Conservation (phyloP, 2,113 vertebrate genomes). For the Euleptes europaea region DNA sequence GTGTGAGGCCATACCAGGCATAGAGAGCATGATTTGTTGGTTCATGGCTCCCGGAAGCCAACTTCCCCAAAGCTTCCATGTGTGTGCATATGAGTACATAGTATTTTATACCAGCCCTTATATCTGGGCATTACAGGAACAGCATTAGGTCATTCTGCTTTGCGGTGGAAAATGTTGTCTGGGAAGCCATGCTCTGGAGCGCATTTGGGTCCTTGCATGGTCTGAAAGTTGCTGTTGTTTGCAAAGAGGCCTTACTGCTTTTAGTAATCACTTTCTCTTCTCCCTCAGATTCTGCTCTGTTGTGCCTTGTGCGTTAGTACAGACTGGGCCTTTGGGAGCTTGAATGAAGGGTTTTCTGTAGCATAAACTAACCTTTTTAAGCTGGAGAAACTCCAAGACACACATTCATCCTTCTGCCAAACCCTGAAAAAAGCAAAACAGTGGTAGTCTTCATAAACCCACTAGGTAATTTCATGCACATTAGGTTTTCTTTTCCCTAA, state of each 20-base stretch:
- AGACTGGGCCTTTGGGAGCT: slow-evolving; percentile 15
- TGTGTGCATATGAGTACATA: too few relatives aligned
- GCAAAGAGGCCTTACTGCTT: slow-evolving; percentile 30
- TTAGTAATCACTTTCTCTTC: slow-evolving; percentile 46
- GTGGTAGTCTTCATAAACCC: slow-evolving; percentile 44
- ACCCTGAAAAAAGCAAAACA: slow-evolving; percentile 43
- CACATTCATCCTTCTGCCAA: slow-evolving; percentile 34
- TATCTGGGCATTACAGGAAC: too few relatives aligned
- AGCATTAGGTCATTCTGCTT: slow-evolving; percentile 1
- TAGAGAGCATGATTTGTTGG: too few relatives aligned
- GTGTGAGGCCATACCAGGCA: too few relatives aligned
- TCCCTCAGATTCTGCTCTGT: slow-evolving; percentile 28
- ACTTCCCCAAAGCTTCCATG: too few relatives aligned
- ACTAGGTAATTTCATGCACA: slow-evolving; percentile 39
- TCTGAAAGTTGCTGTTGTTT: slow-evolving; percentile 48
- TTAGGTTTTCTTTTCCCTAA: slow-evolving; percentile 26
- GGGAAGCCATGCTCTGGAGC: slow-evolving; percentile 43
- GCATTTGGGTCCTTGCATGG: slow-evolving; percentile 42
- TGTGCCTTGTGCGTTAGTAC: slow-evolving; percentile 20
- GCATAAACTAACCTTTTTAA: slow-evolving; percentile 45
- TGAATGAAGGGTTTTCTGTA: slow-evolving; percentile 27
- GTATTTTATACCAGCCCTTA: too few relatives aligned
- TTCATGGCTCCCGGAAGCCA: too few relatives aligned
- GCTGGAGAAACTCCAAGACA: slow-evolving; percentile 39
- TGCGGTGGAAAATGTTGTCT: slow-evolving; percentile 30